Evolutionary conservation across 2,113 vertebrate genomes (phyloP).

Genomic region (Misgurnus anguillicaudatus): DNA sequence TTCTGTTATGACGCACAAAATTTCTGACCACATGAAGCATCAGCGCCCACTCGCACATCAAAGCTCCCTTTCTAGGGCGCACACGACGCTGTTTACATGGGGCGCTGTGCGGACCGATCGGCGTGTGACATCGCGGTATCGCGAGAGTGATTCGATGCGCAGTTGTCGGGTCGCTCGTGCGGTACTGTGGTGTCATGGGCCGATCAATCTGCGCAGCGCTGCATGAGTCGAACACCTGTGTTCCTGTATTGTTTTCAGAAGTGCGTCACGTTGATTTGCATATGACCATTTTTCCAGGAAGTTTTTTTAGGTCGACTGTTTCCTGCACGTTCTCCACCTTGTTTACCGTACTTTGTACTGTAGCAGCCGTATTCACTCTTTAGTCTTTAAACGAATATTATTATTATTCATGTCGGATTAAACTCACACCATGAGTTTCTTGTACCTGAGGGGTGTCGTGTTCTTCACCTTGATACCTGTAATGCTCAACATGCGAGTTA

Average conservation of each 20-base stretch:
- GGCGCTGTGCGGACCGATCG: too few species aligned
- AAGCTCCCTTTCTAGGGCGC: background rate
- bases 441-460: background rate
- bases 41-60: background rate
- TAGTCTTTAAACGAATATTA: background rate
- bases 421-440: conserved; percentile 18
- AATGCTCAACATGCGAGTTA: conserved; percentile 24
- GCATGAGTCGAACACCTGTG: too few species aligned
- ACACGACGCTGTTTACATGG: background rate
- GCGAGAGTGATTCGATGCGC: too few species aligned
- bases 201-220: too few species aligned
- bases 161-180: background rate
- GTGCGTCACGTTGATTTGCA: conserved; percentile 33
- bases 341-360: background rate
- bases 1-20: background rate
- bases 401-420: background rate
- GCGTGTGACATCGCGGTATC: too few species aligned
- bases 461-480: conserved; percentile 18
- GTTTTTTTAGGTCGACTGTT: conserved; percentile 17
- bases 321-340: background rate
- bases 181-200: too few species aligned
- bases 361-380: background rate
- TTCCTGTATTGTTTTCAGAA: background rate
- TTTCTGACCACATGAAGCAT: background rate
- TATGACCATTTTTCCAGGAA: conserved; percentile 49